Base-by-base conservation (phyloP, 2,113 vertebrate genomes). In the Ciconia maguari region DNA sequence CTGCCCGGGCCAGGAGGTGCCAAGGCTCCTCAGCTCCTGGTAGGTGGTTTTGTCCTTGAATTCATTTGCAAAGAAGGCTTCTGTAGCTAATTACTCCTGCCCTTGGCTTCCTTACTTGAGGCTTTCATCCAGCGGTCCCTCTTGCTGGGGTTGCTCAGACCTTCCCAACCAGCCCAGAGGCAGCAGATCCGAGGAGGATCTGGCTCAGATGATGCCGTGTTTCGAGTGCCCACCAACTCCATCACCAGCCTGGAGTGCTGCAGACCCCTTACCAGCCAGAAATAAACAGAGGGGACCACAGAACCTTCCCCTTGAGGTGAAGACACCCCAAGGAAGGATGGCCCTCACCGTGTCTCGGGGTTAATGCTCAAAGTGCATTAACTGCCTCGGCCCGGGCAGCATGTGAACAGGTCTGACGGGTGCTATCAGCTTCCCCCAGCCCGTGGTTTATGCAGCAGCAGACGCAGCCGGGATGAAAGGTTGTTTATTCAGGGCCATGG, bases 351-450 rank as follows among this genome's bases (percentile, higher is more conserved):
- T 16, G 38, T 4, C 52, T 16, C 9, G 4, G 66, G 81, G 62
- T 51, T 74, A 66, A 1, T 3, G 57, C 96, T 87, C 72, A 2
- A 19, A 41, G 82, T 7, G 55, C 86, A 9, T 7, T 8, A 27
- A 30, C 41, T 5, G 29, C 68, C 41, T 46, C 2, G 10, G 51
- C 38, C 38, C 38, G 38, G 38, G 38, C 8, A 38, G 38, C 38
- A 38, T 38, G 38, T 38, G 38, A 38, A 87, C 90, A 46, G 96
- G 92, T 93, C 94, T 71, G 96, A 91, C 75, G 6, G 85, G 81
- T 38, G 87, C 90, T 36, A 26, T 30, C 4, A 1, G 41, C 79
- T 60, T 20, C 51, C 85, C 57, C 49, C 52, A 34, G 42, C 70
- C 54, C 4, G 13, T 7, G 46, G 10, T 68, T 81, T 54, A 2